Percentiles rank a stretch among this genome's conserved stretches.
Evolutionary conservation across 2,888 invertebrate genomes (phyloP).

Genomic region (Ariolimax columbianus): DNA sequence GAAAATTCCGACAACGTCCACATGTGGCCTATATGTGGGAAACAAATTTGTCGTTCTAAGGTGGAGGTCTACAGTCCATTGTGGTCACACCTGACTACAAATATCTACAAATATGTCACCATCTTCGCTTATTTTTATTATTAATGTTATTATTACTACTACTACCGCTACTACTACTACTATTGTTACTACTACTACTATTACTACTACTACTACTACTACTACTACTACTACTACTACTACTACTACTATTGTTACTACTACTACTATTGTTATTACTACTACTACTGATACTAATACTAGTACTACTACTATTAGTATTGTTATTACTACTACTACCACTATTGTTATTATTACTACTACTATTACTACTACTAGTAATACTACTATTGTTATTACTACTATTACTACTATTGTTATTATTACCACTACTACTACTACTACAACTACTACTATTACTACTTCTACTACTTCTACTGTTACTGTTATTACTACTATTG

Average conservation of each 20-base stretch:
- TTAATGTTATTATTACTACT: background rate
- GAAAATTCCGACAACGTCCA: no score
- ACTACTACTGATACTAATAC: background rate
- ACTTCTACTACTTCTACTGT: no score
- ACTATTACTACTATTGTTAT: background rate
- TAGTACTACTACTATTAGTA: background rate
- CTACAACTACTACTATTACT: constrained; percentile 8
- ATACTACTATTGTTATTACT: background rate
- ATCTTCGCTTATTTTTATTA: no score
- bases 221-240: background rate
- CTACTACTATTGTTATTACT: background rate
- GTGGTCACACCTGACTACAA: no score
- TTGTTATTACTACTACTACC: background rate
- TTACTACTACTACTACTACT: background rate
- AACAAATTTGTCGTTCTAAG: no score
- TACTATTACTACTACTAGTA: constrained; percentile 1
- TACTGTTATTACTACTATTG: no score
- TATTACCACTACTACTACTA: constrained; percentile 5
- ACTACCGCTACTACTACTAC: background rate
- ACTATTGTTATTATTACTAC: background rate
- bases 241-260: background rate
- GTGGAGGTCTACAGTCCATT: no score
- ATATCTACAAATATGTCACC: no score
- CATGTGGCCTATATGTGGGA: no score
- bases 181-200: background rate